Evolutionary conservation across 2,113 vertebrate genomes (phyloP), one percentile per base, ranked within the genome.

Genomic region (Sitta europaea): DNA sequence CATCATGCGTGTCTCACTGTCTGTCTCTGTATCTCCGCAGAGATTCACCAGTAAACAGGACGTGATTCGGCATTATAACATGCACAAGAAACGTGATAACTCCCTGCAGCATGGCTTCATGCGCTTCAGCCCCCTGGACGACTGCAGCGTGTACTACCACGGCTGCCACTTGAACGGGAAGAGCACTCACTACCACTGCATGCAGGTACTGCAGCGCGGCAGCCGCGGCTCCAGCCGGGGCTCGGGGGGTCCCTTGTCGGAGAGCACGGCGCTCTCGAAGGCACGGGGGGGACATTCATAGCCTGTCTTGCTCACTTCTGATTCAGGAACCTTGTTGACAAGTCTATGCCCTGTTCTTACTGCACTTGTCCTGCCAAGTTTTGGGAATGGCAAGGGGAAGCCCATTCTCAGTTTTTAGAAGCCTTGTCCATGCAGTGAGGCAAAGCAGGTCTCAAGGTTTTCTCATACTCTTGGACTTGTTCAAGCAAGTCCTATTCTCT

Each of bases 171-270:
- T 99, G 83, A 99, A 99, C 17, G 99, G 99, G 94, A 99, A 99
- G 98, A 99, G 99, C 98, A 99, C 99, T 78, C 99, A 99, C 98
- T 99, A 99, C 98, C 99, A 99, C 98, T 99, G 99, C 98, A 99
- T 99, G 99, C 99, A 99, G 99, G 99, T 99, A 98, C 0, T 14
- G 62, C 40, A 66, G 38, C 25, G 11, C 42, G n/a, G 42, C 42
- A 42, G 40, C 42, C 42, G 42, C 42, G 42, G 42, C 42, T 42
- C 40, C 40, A 12, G 40, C 40, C 40, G 40, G 40, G 40, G 40
- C 40, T n/a, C n/a, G n/a, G n/a, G n/a, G n/a, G n/a, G n/a, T 42
- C 38, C 43, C 23, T 20, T 36, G 31, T 17, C 51, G 19, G 48
- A 38, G 40, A n/a, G 82, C 53, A 3, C 1, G 58, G 53, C 33